Conservation (phyloP, 2,113 vertebrate species). For the Willisornis vidua region DNA sequence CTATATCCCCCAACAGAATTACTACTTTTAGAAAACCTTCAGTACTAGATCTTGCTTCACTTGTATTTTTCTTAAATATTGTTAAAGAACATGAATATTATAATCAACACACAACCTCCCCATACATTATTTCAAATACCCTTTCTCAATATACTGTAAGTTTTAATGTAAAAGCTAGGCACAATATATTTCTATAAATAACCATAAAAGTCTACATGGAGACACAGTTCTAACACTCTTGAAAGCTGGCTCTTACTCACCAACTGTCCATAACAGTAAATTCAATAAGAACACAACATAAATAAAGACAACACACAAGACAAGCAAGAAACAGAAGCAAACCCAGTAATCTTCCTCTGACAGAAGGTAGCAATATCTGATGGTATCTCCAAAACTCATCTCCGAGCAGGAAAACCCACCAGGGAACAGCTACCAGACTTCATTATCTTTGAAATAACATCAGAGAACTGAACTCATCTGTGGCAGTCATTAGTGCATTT, state of each 20-base stretch:
- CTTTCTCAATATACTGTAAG: neutral
- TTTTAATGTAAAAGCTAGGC: neutral
- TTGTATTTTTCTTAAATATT: neutral
- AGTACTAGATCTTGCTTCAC: neutral
- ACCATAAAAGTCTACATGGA: neutral
- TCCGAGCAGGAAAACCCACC: neutral
- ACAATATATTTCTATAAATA: neutral
- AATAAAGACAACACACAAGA: neutral
- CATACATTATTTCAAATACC: neutral
- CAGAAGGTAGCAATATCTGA: neutral
- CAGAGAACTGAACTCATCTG: neutral
- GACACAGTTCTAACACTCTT: neutral
- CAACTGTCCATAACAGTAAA: neutral
- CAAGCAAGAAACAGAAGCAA: neutral
- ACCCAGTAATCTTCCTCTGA: neutral
- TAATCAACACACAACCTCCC: neutral
- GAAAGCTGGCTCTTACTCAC: neutral
- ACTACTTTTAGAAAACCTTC: neutral
- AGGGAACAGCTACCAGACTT: neutral
- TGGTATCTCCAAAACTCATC: constrained; percentile 6
- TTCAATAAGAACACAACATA: neutral
- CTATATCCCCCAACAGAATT: neutral
- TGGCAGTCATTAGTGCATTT: neutral
- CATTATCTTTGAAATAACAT: constrained; percentile 19
- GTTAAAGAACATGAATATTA: neutral